A percentile compares a stretch with the other conserved stretches of the same genome.
Evolutionary conservation across 2,797 vertebrate species (phyloP).

Genomic region (Aplochiton taeniatus): DNA sequence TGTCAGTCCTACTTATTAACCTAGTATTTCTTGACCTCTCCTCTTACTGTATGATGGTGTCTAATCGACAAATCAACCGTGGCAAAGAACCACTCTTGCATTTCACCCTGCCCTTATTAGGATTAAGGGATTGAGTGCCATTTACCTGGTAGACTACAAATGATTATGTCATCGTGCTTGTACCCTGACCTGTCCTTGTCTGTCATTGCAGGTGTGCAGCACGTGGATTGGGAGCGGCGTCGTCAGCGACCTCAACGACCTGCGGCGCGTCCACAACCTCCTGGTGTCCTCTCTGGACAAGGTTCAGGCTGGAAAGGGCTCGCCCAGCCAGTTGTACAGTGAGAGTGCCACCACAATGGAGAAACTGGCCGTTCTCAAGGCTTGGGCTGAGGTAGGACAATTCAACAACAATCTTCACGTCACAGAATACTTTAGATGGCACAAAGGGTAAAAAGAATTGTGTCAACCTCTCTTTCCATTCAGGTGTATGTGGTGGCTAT

Average conservation of each 20-base stretch:
- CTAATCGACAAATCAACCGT: too few species aligned
- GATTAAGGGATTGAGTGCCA: too few species aligned
- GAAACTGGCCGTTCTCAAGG: conserved; percentile 95
- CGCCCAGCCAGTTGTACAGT: conserved; percentile 92
- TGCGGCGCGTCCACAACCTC: conserved; percentile 95
- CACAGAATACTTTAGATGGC: neutral
- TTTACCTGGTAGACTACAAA: too few species aligned
- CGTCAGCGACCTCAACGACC: conserved; percentile 98
- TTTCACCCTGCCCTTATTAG: too few species aligned
- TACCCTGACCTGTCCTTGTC: neutral
- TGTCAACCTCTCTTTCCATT: neutral
- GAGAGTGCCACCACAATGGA: conserved; percentile 99
- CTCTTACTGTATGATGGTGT: too few species aligned
- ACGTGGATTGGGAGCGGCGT: conserved; percentile 98
- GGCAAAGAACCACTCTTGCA: too few species aligned
- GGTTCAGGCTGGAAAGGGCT: conserved; percentile 93
- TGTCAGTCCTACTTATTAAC: too few species aligned
- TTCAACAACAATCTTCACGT: neutral
- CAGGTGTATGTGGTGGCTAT: conserved; percentile 97
- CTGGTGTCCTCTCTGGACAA: conserved; percentile 98
- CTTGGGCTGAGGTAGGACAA: conserved; percentile 92
- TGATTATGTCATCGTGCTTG: too few species aligned
- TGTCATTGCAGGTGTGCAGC: conserved; percentile 88
- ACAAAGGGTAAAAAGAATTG: neutral
- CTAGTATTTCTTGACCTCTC: too few species aligned